A percentile compares a stretch with the other conserved stretches of the same genome.
phyloP scores from a whole-genome alignment of 2,113 vertebrate genomes.

The Phrynosoma platyrhinos region DNA sequence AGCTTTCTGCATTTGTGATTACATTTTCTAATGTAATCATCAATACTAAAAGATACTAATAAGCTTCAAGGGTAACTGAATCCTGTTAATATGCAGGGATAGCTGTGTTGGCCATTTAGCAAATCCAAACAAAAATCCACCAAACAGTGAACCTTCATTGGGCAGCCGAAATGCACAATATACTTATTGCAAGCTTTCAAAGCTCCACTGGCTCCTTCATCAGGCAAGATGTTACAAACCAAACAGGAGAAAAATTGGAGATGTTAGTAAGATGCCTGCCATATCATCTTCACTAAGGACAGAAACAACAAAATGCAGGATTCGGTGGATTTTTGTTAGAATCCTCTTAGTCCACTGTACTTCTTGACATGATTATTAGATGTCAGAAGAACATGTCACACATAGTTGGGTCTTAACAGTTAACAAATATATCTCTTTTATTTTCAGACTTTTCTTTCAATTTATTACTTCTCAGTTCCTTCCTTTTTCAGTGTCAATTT shows the following conservation, averaged over 20 bases:
- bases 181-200: no score
- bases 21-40: conserved; percentile 39
- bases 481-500: conserved; percentile 30
- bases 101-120: no score
- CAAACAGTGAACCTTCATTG: no score
- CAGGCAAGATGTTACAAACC: no score
- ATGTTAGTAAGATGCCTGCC: no score
- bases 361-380: conserved; percentile 38
- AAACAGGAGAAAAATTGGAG: no score
- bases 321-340: neutral
- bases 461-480: neutral
- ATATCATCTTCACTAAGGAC: no score
- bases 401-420: conserved; percentile 35
- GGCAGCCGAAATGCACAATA: no score
- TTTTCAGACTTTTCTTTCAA: conserved; percentile 11
- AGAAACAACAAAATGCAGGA: no score
- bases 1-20: conserved; percentile 20
- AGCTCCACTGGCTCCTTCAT: no score
- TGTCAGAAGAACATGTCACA: conserved; percentile 39
- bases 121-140: no score
- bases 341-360: neutral
- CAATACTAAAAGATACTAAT: neutral
- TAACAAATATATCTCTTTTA: conserved; percentile 19
- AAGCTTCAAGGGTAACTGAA: conserved; percentile 18
- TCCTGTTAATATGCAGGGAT: neutral